Evolutionary conservation across 2,797 vertebrate species (phyloP), one percentile per base, ranked within the genome.

Genomic region (Poecile montanus): DNA sequence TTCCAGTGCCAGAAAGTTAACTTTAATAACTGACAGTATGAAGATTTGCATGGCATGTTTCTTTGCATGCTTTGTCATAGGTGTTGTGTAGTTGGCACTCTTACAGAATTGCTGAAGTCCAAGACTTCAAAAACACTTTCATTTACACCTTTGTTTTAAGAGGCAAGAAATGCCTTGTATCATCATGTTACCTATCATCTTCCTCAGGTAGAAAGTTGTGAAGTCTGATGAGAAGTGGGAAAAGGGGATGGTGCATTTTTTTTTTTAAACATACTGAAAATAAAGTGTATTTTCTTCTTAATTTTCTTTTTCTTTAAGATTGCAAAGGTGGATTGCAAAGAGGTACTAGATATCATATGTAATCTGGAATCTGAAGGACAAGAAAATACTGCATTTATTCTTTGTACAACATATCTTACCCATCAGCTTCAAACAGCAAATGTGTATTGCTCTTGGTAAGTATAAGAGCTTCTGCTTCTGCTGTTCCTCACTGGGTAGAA

Each of bases 381-480:
- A 94, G 99, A 99, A 96, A 99, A 98, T 54, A 98, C 98, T 56
- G 99, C 99, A 15, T 99, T 99, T 97, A 98, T 99, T 96, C 98
- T 99, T 92, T 99, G 99, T 97, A 99, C 99, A 63, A 99, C 99
- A 0, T 99, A 99, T 93, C 98, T 99, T 95, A 99, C 99, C 62
- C 99, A 99, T 96, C 99, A 99, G 96, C 98, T 99, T 60, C 99
- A 99, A 96, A 99, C 99, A 96, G 98, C 98, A 98, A 99, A 96
- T 91, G 98, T 98, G 29, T 98, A 99, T 97, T 99, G 98, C 94
- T 99, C 99, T 85, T 99, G 99, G 99, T 99, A 97, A 98, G 99
- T 98, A 88, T 19, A 13, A 88, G 11, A 42, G 16, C 16, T 42
- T 42, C 38, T 76, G 38, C 22, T 75, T 3, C 50, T 82, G 30